Conservation (phyloP, 2,888 invertebrate species). For the Trachelus iudaicus region DNA sequence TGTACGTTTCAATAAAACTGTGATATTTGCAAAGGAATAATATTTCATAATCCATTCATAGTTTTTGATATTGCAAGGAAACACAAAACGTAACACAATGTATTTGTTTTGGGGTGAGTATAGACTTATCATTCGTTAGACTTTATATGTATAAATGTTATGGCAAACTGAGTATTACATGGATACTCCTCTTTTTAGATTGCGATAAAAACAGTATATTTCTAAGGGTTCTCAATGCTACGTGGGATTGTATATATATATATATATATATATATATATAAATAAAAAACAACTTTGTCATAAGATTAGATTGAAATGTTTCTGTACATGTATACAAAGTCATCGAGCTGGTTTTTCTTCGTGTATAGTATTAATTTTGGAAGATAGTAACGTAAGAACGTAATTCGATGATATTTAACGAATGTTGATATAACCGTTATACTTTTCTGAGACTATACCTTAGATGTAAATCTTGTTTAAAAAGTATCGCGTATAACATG, state of each 20-base stretch:
- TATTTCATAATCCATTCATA: not conserved
- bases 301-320: not conserved
- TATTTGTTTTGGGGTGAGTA: constrained; percentile 18
- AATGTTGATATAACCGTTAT: not conserved
- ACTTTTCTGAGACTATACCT: not conserved
- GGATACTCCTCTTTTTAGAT: not conserved
- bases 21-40: not conserved
- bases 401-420: not conserved
- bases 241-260: not conserved
- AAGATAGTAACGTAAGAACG: not conserved
- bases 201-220: not conserved
- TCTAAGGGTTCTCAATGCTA: not conserved
- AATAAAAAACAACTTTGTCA: not conserved
- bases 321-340: not conserved
- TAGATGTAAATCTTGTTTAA: not conserved
- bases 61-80: not conserved
- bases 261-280: not conserved
- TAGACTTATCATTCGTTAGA: not conserved
- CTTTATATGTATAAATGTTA: not conserved
- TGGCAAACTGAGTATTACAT: not conserved
- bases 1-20: not conserved
- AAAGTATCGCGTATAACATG: not conserved
- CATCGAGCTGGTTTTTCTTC: not conserved
- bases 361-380: not conserved
- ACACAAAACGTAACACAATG: constrained; percentile 7